Evolutionary conservation across 1,140 invertebrate species (phyloP).

Genomic region (Leptopilina boulardi): DNA sequence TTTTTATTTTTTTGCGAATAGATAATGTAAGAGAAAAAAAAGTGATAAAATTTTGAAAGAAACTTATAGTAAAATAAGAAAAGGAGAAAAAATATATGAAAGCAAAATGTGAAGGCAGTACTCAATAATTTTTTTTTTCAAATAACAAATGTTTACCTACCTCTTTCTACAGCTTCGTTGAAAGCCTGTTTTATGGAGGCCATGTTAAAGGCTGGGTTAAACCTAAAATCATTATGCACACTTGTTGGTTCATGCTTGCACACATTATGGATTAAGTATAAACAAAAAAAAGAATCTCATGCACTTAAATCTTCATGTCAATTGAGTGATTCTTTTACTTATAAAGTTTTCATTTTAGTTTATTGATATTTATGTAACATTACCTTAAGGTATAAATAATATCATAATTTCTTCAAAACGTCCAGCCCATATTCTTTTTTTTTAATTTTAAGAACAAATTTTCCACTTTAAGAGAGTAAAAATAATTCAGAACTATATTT

Average conservation of each 20-base stretch:
- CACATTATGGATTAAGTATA: slow-evolving; percentile 35
- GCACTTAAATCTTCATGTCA: background rate
- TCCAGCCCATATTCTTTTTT: background rate
- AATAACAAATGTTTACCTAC: slow-evolving; percentile 73
- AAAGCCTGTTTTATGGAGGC: slow-evolving; percentile 94
- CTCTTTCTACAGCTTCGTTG: slow-evolving; percentile 94
- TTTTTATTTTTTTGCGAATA: too few relatives aligned
- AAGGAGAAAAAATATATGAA: background rate
- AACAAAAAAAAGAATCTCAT: background rate
- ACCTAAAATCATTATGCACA: slow-evolving; percentile 79
- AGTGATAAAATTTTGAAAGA: slow-evolving; percentile 28
- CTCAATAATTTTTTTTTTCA: slow-evolving; percentile 1
- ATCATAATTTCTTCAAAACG: background rate
- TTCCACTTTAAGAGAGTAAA: background rate
- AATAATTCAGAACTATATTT: background rate
- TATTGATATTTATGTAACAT: background rate
- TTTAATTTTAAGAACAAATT: slow-evolving; percentile 38
- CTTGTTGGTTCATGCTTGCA: slow-evolving; percentile 59
- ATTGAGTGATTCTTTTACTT: background rate
- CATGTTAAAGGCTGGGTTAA: slow-evolving; percentile 93
- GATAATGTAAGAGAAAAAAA: slow-evolving; percentile 4
- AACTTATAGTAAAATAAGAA: too few relatives aligned
- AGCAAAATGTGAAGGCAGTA: slow-evolving; percentile 14
- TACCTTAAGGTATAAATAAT: background rate
- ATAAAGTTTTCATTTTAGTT: background rate